Evolutionary conservation across 2,797 vertebrate genomes (phyloP).

Genomic region (Sebastiscus tertius): DNA sequence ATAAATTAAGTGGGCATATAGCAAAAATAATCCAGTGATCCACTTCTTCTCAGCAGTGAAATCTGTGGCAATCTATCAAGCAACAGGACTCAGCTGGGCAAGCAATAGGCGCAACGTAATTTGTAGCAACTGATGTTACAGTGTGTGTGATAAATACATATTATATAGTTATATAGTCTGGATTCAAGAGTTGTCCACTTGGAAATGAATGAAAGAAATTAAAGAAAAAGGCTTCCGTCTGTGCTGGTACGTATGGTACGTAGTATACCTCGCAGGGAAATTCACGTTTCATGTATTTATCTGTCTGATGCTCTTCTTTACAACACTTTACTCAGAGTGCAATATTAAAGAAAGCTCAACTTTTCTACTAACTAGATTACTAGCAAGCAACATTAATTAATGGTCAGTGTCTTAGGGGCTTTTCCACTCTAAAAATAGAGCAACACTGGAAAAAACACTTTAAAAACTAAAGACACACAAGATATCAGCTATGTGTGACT

Average conservation of each 20-base stretch:
- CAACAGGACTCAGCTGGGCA: background rate
- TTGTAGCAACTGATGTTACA: background rate
- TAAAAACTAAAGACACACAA: background rate
- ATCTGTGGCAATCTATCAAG: constrained; percentile 43
- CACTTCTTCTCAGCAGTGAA: constrained; percentile 45
- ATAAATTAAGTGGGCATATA: constrained; percentile 67
- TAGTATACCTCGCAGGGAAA: background rate
- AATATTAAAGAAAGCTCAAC: background rate
- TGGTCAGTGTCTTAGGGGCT: background rate
- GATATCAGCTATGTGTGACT: background rate
- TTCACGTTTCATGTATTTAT: background rate
- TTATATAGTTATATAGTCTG: background rate
- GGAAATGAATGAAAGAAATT: background rate
- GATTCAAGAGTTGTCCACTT: background rate
- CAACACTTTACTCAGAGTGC: background rate
- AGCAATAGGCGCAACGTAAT: background rate
- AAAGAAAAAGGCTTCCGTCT: background rate
- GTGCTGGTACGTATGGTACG: background rate
- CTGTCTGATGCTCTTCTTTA: background rate
- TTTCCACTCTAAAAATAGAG: background rate
- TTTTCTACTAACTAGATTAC: background rate
- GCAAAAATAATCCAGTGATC: constrained; percentile 65
- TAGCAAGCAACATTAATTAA: background rate
- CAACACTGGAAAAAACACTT: background rate
- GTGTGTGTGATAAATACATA: background rate